phyloP scores from a whole-genome alignment of 2,113 vertebrate genomes.

The Melanostigma gelatinosum region DNA sequence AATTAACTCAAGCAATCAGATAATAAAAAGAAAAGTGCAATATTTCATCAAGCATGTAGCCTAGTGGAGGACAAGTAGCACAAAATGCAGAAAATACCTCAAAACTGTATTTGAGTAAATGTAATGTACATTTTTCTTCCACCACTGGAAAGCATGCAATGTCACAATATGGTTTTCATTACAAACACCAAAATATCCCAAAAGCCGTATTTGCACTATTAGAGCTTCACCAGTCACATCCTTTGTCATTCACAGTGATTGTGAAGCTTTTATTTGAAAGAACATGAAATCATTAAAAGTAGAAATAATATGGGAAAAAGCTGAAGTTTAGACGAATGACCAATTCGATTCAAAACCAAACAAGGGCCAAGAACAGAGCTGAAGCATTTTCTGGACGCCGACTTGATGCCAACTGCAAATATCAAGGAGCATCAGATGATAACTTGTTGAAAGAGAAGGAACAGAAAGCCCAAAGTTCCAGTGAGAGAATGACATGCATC shows the following conservation, averaged over 20 bases:
- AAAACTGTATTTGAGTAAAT: not conserved
- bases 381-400: not conserved
- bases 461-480: slow-evolving; percentile 14
- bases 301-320: not conserved
- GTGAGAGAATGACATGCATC: not conserved
- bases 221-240: not conserved
- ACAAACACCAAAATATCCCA: not conserved
- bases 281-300: not conserved
- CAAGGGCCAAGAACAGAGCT: slow-evolving; percentile 13
- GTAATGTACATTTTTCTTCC: not conserved
- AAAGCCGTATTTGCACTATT: not conserved
- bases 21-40: not conserved
- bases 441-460: not conserved
- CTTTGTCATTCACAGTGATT: not conserved
- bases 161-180: not conserved
- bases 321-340: not conserved
- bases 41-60: not conserved
- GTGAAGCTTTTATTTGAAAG: not conserved
- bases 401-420: slow-evolving; percentile 15
- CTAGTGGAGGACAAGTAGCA: not conserved
- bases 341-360: not conserved
- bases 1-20: not conserved
- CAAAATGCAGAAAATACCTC: not conserved
- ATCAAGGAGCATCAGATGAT: slow-evolving; percentile 21
- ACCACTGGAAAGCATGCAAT: not conserved